These are phyloP conservation scores for Dromaius novaehollandiae DNA, from an alignment of 2,113 vertebrate genomes.

Conservation along the genomic window DNA sequence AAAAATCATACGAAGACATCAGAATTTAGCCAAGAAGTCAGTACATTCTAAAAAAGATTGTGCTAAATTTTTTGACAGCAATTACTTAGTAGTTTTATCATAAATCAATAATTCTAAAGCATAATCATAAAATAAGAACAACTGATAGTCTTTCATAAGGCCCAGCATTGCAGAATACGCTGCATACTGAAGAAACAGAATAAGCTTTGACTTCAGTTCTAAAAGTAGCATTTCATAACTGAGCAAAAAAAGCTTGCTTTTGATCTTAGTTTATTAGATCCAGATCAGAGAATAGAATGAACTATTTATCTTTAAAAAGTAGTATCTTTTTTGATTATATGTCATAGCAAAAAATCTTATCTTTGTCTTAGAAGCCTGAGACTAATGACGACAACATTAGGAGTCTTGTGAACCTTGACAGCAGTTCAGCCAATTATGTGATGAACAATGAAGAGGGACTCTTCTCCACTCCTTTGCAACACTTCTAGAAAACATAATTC, in stretches of 20 bases:
- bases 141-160: background rate
- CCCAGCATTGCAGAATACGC: background rate
- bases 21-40: background rate
- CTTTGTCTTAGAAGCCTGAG: conserved; percentile 45
- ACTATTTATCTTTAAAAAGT: conserved; percentile 63
- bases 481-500: conserved; percentile 25
- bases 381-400: conserved; percentile 40
- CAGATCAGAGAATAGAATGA: conserved; percentile 4
- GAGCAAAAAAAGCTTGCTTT: background rate
- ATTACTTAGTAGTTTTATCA: background rate
- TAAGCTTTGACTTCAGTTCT: conserved; percentile 5
- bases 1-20: background rate
- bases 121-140: background rate
- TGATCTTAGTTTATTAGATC: conserved; percentile 57
- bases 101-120: background rate
- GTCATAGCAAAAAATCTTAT: conserved; percentile 59
- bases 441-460: conserved; percentile 38
- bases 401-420: conserved; percentile 35
- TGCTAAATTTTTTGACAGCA: background rate
- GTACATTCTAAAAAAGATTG: background rate
- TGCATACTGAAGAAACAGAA: background rate
- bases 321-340: conserved; percentile 63
- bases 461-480: background rate
- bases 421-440: conserved; percentile 61
- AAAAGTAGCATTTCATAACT: conserved; percentile 21